Evolutionary conservation across 2,888 invertebrate genomes (phyloP).

Genomic region (Cosmopolites sordidus): DNA sequence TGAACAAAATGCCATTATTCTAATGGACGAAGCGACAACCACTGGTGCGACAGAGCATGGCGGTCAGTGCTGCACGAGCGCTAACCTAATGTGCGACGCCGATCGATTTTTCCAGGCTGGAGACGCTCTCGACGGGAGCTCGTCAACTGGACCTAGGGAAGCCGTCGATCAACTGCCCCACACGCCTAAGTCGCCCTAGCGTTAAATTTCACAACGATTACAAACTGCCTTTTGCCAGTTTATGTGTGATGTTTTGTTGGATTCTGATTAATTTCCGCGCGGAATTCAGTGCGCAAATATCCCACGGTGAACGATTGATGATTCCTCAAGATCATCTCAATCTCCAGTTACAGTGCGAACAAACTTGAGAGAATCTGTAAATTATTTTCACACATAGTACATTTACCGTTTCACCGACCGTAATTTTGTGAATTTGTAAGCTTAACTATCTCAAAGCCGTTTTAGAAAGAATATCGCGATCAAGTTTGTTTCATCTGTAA

Average conservation of each 20-base stretch:
- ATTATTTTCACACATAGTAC: too few relatives aligned
- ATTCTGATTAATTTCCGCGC: constrained; percentile 41
- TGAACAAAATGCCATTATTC: constrained; percentile 64
- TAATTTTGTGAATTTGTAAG: too few relatives aligned
- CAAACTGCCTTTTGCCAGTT: constrained; percentile 46
- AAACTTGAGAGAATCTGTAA: background rate
- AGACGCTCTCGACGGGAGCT: constrained; percentile 52
- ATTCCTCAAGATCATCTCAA: background rate
- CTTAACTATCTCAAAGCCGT: too few relatives aligned
- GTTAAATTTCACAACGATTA: constrained; percentile 15
- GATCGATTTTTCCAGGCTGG: constrained; percentile 64
- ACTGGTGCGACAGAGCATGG: constrained; percentile 38
- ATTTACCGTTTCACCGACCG: too few relatives aligned
- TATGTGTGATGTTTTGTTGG: constrained; percentile 46
- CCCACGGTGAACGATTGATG: background rate
- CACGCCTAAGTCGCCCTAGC: constrained; percentile 43
- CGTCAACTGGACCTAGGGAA: constrained; percentile 32
- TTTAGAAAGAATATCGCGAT: too few relatives aligned
- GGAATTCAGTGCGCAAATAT: constrained; percentile 30
- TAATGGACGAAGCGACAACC: constrained; percentile 67
- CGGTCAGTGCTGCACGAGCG: constrained; percentile 46
- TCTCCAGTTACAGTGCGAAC: background rate
- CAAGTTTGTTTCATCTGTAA: too few relatives aligned
- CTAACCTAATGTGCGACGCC: constrained; percentile 49
- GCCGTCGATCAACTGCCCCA: constrained; percentile 38